Percentiles rank a stretch among this genome's conserved stretches.
These are phyloP conservation scores for Oxyruncus cristatus DNA, from an alignment of 2,113 vertebrate genomes.

Conservation along the genomic window DNA sequence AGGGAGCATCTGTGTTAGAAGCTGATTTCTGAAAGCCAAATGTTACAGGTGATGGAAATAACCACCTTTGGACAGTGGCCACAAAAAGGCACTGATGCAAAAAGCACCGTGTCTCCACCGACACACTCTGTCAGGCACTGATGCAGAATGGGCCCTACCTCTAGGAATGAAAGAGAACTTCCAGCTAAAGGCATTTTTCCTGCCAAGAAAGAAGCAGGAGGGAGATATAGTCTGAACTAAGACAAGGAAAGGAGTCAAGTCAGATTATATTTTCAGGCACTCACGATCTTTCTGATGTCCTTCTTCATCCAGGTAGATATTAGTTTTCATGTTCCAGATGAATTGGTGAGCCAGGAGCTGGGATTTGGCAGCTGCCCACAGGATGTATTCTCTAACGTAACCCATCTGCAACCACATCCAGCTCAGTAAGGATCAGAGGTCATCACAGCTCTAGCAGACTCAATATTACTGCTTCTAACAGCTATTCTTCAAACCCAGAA, in stretches of 20 bases:
- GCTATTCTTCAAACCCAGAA: neutral
- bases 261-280: slow-evolving; percentile 39
- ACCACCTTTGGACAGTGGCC: neutral
- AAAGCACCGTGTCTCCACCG: neutral
- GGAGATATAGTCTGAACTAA: neutral
- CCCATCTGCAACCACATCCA: slow-evolving; percentile 84
- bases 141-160: neutral
- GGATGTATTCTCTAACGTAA: slow-evolving; percentile 94
- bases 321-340: slow-evolving; percentile 99
- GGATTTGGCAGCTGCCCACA: slow-evolving; percentile 94
- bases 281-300: slow-evolving; percentile 93
- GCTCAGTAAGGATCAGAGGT: neutral
- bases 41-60: neutral
- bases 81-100: neutral
- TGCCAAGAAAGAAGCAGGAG: neutral
- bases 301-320: slow-evolving; percentile 92
- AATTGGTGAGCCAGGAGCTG: slow-evolving; percentile 96
- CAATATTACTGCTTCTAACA: neutral
- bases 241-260: neutral
- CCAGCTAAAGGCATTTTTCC: neutral
- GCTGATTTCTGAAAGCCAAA: neutral
- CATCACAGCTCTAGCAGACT: neutral
- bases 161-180: neutral
- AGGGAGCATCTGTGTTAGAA: neutral
- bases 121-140: neutral